These are phyloP conservation scores for Leuciscus idus DNA, from an alignment of 2,113 vertebrate genomes.

Conservation along the genomic window DNA sequence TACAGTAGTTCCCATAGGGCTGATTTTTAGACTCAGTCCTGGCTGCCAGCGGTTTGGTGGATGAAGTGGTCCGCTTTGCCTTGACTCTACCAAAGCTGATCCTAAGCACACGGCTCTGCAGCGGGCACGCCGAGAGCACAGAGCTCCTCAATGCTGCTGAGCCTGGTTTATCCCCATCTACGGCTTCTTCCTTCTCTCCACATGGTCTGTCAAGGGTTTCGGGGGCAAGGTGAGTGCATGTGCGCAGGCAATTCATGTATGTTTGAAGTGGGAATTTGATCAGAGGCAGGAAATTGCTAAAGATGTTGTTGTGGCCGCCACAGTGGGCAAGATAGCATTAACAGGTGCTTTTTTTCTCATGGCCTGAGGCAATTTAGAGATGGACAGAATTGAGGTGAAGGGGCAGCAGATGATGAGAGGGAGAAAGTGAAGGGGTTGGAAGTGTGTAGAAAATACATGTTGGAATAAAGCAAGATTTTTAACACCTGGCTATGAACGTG, in stretches of 20 bases:
- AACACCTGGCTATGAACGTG: background rate
- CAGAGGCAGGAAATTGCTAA: constrained; percentile 35
- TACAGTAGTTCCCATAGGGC: background rate
- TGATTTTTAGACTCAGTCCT: background rate
- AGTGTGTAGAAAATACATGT: constrained; percentile 37
- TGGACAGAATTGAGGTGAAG: constrained; percentile 8
- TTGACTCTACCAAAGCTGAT: constrained; percentile 19
- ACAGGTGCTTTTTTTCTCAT: constrained; percentile 66
- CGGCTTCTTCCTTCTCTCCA: background rate
- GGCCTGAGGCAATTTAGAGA: constrained; percentile 62
- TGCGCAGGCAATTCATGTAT: constrained; percentile 3
- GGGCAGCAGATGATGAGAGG: constrained; percentile 1
- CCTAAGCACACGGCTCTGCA: background rate
- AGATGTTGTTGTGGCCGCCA: background rate
- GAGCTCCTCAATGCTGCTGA: background rate
- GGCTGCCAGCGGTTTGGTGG: background rate
- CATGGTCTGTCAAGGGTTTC: constrained; percentile 16
- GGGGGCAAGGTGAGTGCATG: background rate
- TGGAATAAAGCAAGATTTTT: background rate
- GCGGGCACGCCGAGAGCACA: background rate
- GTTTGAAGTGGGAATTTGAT: constrained; percentile 27
- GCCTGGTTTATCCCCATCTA: background rate
- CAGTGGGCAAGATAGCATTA: constrained; percentile 59
- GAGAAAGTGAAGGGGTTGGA: constrained; percentile 37
- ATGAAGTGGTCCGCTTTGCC: constrained; percentile 21